Evolutionary conservation across 1,140 invertebrate genomes (phyloP).

Genomic region (Plectus sambesii): DNA sequence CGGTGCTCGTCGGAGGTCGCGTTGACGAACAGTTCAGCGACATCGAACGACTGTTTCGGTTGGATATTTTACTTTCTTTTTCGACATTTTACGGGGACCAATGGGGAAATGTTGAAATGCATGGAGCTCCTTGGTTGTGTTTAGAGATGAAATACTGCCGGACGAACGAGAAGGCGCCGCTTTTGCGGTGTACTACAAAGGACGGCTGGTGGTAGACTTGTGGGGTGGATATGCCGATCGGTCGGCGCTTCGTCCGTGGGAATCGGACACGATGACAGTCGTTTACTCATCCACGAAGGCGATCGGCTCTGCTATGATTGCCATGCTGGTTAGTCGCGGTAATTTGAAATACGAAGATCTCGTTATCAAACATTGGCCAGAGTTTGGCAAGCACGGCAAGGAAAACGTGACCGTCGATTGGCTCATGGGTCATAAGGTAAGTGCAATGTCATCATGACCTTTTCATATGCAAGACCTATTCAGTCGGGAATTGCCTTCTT

Average conservation of each 20-base stretch:
- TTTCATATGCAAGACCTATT: constrained; percentile 6
- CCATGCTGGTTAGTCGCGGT: constrained; percentile 44
- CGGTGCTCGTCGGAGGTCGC: no score
- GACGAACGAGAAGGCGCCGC: constrained; percentile 39
- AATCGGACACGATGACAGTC: constrained; percentile 27
- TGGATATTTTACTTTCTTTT: no score
- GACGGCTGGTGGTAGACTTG: constrained; percentile 42
- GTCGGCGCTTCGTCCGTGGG: constrained; percentile 22
- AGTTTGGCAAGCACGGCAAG: constrained; percentile 47
- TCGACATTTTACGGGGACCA: no score
- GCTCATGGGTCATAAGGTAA: constrained; percentile 47
- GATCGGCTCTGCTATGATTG: constrained; percentile 40
- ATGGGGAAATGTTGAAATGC: no score
- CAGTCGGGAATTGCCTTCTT: constrained; percentile 29
- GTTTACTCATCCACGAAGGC: constrained; percentile 38
- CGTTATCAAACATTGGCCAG: constrained; percentile 48
- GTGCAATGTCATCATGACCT: background rate
- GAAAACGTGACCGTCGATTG: constrained; percentile 47
- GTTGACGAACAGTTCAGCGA: no score
- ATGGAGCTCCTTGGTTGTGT: no score
- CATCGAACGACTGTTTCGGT: no score
- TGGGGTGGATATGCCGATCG: constrained; percentile 48
- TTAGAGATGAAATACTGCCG: no score
- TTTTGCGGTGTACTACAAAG: constrained; percentile 41
- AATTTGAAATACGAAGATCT: constrained; percentile 43